phyloP scores from a whole-genome alignment of 2,888 invertebrate genomes.

The Drosophila koepferae region DNA sequence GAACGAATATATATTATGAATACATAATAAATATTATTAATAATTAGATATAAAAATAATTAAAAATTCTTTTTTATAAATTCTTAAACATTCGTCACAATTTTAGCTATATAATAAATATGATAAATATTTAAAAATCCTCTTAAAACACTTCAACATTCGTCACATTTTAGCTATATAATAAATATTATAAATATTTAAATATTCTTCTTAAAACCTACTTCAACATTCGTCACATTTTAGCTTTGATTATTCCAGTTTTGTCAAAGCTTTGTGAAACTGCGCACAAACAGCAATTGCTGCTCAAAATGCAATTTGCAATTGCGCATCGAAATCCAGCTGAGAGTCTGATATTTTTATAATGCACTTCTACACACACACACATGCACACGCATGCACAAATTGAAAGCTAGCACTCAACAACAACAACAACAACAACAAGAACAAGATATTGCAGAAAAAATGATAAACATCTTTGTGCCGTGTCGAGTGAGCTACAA shows the following conservation, averaged over 20 bases:
- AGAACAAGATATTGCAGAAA: neutral
- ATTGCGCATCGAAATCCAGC: slow-evolving; percentile 6
- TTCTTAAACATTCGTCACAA: too few species aligned
- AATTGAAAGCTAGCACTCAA: slow-evolving; percentile 31
- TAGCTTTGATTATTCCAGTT: neutral
- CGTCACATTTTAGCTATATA: too few species aligned
- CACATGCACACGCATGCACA: slow-evolving; percentile 1
- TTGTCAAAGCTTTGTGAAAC: neutral
- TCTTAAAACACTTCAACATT: too few species aligned
- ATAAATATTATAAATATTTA: too few species aligned
- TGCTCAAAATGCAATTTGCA: slow-evolving; percentile 12
- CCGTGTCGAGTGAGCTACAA: slow-evolving; percentile 38
- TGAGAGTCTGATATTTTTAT: slow-evolving; percentile 29
- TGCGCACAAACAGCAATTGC: slow-evolving; percentile 4
- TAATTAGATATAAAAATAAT: too few species aligned
- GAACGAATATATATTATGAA: too few species aligned
- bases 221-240: neutral
- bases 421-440: slow-evolving; percentile 10
- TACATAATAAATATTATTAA: too few species aligned
- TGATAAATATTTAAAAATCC: too few species aligned
- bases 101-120: too few species aligned
- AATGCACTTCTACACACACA: slow-evolving; percentile 4
- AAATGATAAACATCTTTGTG: slow-evolving; percentile 27
- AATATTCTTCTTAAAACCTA: neutral
- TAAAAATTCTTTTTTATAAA: too few species aligned